Evolutionary conservation across 2,888 invertebrate species (phyloP).

Genomic region (Mesoligia furuncula): DNA sequence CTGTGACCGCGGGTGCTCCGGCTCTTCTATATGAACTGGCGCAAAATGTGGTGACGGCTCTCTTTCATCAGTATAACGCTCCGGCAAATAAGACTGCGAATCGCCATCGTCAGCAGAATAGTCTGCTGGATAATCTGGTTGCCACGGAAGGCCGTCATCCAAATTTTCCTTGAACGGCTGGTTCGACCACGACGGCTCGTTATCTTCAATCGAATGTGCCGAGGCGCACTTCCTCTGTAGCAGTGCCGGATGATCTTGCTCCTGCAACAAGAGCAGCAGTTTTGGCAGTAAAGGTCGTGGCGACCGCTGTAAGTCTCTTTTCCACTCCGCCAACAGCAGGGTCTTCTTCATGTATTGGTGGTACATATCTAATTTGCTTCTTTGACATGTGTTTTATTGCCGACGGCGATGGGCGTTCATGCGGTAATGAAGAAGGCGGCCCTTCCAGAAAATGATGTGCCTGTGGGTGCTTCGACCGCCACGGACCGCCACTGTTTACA

Average conservation of each 20-base stretch:
- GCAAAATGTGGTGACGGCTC: not conserved
- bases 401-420: not conserved
- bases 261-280: slow-evolving; percentile 33
- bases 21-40: not conserved
- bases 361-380: slow-evolving; percentile 2
- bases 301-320: not conserved
- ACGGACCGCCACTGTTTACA: not conserved
- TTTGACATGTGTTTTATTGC: slow-evolving; percentile 20
- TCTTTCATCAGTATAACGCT: slow-evolving; percentile 1
- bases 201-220: slow-evolving; percentile 28
- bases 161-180: not conserved
- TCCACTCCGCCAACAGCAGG: slow-evolving; percentile 17
- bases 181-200: slow-evolving; percentile 6
- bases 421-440: not conserved
- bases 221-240: not conserved
- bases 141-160: slow-evolving; percentile 25
- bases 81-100: not conserved
- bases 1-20: not conserved
- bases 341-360: slow-evolving; percentile 20
- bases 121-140: slow-evolving; percentile 30
- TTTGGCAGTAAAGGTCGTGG: slow-evolving; percentile 20
- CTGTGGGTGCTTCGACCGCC: not conserved
- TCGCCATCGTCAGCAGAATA: slow-evolving; percentile 34
- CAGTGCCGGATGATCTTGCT: not conserved
- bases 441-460: not conserved